Evolutionary conservation across 2,797 vertebrate species (phyloP), one percentile per base, ranked within the genome.

Genomic region (Mastacembelus armatus): DNA sequence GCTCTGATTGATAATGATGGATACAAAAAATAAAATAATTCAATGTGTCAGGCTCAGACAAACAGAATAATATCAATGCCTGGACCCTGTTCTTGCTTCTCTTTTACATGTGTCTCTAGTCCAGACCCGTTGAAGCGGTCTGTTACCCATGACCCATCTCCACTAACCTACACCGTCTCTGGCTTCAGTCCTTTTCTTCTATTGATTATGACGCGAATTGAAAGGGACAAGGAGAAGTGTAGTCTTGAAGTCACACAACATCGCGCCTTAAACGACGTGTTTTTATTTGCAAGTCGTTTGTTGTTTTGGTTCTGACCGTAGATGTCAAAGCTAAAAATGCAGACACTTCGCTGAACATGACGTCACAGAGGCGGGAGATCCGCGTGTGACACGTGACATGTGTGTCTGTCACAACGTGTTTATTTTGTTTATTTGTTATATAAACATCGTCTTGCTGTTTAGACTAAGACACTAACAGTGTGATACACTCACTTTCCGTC

Each of bases 151-250:
- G 42, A 52, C 15, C 2, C 40, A 56, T 84, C 83, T 70, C 1
- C 21, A 1, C 1, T 3, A 0, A 2, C 11, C 5, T 18, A n/a
- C 10, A 39, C 0, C 5, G 19, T 78, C 50, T 80, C 60, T 74
- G 78, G 26, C 0, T 33, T 27, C n/a, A n/a, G n/a, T n/a, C n/a
- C n/a, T n/a, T n/a, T n/a, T n/a, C n/a, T n/a, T n/a, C n/a, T n/a
- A n/a, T n/a, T n/a, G n/a, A n/a, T 8, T 3, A 4, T 83, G 79
- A 82, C 74, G 73, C 2, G 42, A 77, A 80, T 70, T 81, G 66
- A 11, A 62, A 30, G 59, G 7, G 85, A 83, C 86, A 0, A n/a
- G n/a, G 6, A 16, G 16, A 5, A 0, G 21, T 1, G 3, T 24
- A 48, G 10, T 4, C 6, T 26, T 1, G 8, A 8, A 19, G 10